Conservation (phyloP, 2,888 invertebrate species). For the Reticulitermes lucifugus region DNA sequence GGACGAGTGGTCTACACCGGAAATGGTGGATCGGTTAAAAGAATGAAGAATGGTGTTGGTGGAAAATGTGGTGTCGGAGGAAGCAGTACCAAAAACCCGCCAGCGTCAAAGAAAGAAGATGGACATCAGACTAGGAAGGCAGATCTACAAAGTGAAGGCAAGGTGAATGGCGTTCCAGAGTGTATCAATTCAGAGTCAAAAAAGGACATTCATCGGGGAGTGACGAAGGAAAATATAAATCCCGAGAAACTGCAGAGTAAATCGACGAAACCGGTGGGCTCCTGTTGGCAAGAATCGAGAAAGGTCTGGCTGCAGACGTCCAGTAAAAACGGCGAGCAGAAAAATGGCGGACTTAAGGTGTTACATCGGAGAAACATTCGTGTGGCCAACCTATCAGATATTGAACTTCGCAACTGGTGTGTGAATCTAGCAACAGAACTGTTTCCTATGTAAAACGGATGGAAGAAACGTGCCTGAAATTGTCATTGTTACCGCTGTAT, state of each 20-base stretch:
- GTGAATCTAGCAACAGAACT: slow-evolving; percentile 20
- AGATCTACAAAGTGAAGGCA: neutral
- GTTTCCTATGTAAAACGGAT: neutral
- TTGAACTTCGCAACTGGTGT: slow-evolving; percentile 37
- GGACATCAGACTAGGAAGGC: too few relatives aligned
- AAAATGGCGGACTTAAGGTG: neutral
- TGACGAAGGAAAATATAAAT: neutral
- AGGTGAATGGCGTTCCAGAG: slow-evolving; percentile 3
- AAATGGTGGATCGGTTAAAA: slow-evolving; percentile 10
- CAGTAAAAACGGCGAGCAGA: neutral
- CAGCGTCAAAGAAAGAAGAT: neutral
- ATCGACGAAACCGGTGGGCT: neutral
- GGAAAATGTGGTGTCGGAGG: neutral
- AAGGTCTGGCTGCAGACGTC: neutral
- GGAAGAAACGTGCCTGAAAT: neutral
- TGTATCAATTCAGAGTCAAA: slow-evolving; percentile 2
- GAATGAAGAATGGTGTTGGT: neutral
- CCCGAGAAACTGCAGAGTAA: neutral
- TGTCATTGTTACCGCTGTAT: neutral
- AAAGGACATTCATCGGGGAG: neutral
- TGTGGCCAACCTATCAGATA: neutral
- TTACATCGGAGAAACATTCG: neutral
- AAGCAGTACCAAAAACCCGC: neutral
- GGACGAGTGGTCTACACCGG: slow-evolving; percentile 37
- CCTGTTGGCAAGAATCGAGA: neutral